A percentile compares a stretch with the other conserved stretches of the same genome.
phyloP scores from a whole-genome alignment of 1,140 invertebrate species.

The Lanistes nyassanus region DNA sequence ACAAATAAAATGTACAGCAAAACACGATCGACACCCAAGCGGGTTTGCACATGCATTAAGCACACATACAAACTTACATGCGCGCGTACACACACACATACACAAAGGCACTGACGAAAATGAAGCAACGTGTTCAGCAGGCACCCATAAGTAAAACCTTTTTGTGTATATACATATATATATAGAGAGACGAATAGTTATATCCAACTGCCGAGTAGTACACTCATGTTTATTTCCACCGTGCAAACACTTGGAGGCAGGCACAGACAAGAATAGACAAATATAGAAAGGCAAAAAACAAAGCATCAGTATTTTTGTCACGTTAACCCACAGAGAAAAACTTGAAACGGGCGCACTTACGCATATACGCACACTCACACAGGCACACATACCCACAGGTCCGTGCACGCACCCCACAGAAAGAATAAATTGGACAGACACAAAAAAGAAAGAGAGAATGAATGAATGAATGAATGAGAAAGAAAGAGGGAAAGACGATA shows the following conservation, averaged over 20 bases:
- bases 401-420: not conserved
- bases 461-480: not conserved
- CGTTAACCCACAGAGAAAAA: too few relatives aligned
- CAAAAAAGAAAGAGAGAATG: conserved; percentile 5
- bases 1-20: too few relatives aligned
- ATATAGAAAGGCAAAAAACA: not conserved
- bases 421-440: not conserved
- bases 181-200: not conserved
- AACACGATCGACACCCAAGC: too few relatives aligned
- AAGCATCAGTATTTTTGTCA: not conserved
- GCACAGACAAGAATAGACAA: not conserved
- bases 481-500: too few relatives aligned
- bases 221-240: not conserved
- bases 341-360: not conserved
- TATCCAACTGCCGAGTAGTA: not conserved
- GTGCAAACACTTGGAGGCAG: not conserved
- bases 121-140: too few relatives aligned
- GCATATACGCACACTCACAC: conserved; percentile 6
- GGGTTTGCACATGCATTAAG: conserved; percentile 1
- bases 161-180: not conserved
- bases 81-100: not conserved
- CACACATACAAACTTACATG: not conserved
- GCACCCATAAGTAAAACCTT: not conserved
- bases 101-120: not conserved
- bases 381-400: not conserved